Evolutionary conservation across 2,797 vertebrate genomes (phyloP), one percentile per base, ranked within the genome.

Genomic region (Remorina albescens): DNA sequence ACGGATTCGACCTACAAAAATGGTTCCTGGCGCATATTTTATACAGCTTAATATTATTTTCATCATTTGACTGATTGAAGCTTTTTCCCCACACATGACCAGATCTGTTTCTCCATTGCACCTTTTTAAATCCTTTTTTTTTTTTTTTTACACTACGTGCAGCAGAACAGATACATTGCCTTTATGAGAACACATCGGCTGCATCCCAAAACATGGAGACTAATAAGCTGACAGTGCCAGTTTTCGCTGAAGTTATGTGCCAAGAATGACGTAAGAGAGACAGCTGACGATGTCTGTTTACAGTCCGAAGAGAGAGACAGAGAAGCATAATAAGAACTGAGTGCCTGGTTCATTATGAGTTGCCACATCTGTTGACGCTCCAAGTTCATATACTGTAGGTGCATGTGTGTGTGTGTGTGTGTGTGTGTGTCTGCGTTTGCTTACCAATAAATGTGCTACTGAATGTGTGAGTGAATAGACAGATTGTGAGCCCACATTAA

Each of bases 321-420:
- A 39, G 36, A 61, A 44, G 57, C 28, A 66, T 19, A 56, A 66
- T 36, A 56, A 54, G 54, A 63, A 42, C 71, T 69, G 58, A 36
- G 19, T 60, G 69, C 12, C 50, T 68, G 71, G 44, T 65, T 88
- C 71, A 84, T 89, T 85, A 83, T 78, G 77, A 88, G 78, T 37
- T 72, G 19, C 50, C 78, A 81, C 82, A 76, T 82, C 81, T 86
- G 83, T 71, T 79, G 26, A 66, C 68, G 59, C 47, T 66, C 49
- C 68, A 76, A 42, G 62, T 36, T 69, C 80, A 58, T 74, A 21
- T 49, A 25, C 36, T 67, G 30, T n/a, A 16, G 34, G 41, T 8
- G 9, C 23, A 3, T 46, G 15, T 11, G 6, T 32, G 36, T 65
- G 34, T 68, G 65, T 39, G 26, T 68, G 65, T 34, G 30, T 51